phyloP scores from a whole-genome alignment of 2,888 invertebrate species.

The Microctonus brassicae region DNA sequence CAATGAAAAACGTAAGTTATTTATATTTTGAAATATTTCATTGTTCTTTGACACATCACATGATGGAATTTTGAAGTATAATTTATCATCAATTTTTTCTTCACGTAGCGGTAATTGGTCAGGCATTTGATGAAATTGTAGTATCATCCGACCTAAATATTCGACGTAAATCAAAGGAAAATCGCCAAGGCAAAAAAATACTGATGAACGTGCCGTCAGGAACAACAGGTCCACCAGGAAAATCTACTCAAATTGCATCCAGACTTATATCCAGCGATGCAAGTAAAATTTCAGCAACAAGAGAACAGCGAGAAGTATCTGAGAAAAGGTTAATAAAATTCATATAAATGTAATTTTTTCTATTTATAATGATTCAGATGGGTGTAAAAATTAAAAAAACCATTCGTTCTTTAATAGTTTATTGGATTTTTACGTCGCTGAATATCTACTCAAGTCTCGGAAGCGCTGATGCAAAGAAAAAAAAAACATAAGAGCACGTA shows the following conservation, averaged over 20 bases:
- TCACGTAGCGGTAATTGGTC: constrained; percentile 60
- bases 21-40: not conserved
- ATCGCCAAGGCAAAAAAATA: constrained; percentile 65
- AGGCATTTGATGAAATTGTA: constrained; percentile 70
- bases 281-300: constrained; percentile 57
- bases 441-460: constrained; percentile 61
- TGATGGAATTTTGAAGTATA: too few species aligned
- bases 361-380: not conserved
- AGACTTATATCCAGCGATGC: constrained; percentile 61
- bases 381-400: not conserved
- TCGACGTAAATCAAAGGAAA: constrained; percentile 65
- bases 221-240: constrained; percentile 60
- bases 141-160: constrained; percentile 67
- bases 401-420: constrained; percentile 3
- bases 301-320: constrained; percentile 57
- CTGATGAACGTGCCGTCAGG: constrained; percentile 64
- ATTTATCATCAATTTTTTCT: too few species aligned
- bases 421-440: constrained; percentile 50
- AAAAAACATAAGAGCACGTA: constrained; percentile 38
- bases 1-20: constrained; percentile 61
- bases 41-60: too few species aligned
- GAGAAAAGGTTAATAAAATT: constrained; percentile 53
- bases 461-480: constrained; percentile 53
- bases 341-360: not conserved
- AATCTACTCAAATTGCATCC: constrained; percentile 59